Evolutionary conservation across 2,888 invertebrate genomes (phyloP), one percentile per base, ranked within the genome.

Genomic region (Barypeithes pellucidus): DNA sequence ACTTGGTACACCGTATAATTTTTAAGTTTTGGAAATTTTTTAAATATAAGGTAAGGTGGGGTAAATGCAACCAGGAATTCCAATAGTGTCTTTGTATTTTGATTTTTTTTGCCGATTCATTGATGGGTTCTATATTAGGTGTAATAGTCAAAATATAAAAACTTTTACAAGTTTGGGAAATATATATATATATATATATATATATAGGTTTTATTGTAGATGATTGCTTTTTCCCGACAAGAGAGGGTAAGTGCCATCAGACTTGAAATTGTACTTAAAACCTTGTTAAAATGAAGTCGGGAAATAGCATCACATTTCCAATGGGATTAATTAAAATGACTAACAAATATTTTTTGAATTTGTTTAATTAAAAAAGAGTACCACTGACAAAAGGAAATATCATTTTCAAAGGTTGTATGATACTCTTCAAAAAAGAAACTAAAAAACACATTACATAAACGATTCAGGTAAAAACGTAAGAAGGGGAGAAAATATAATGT

Each of bases 311-410:
- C 22, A 16, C 22, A 12, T 20, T 54, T 22, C 2, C 54, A 16
- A 54, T 20, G 3, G 29, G 54, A 5, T 22, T 54, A 20, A 54
- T n/a, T 29, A 54, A 54, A 54, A 24, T 7, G 20, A 5, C 7
- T 18, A 54, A 54, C 1, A 54, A 54, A 54, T 54, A 24, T 54
- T 54, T 54, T 54, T 54, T 54, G 22, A 54, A 54, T 54, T 24
- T 14, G 29, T 54, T 54, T 54, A 24, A 54, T 22, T 54, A 12
- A 20, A 20, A 54, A 54, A n/a, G 29, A 54, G 29, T 54, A 54
- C 54, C 29, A 54, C 24, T 54, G 22, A 54, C 54, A 54, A 54
- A 54, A 54, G 29, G 54, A 24, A 54, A 54, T 29, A 54, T 29
- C 12, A 54, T 29, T 54, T 54, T 54, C 12, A 54, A 54, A 24